Conservation (phyloP, 2,113 vertebrate genomes). For the Rhinichthys klamathensis region DNA sequence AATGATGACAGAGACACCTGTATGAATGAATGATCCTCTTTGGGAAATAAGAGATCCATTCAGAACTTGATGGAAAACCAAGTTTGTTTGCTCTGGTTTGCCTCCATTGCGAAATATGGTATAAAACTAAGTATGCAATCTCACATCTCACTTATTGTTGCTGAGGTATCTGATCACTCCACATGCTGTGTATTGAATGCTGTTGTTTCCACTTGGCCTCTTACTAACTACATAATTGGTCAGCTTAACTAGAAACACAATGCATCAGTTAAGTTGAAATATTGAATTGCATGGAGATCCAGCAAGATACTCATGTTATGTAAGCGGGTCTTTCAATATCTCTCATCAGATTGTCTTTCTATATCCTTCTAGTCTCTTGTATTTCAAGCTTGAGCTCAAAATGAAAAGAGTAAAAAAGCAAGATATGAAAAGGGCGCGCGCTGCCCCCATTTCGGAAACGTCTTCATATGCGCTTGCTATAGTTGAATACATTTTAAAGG, state of each 20-base stretch:
- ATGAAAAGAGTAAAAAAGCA: background rate
- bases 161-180: background rate
- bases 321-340: background rate
- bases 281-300: background rate
- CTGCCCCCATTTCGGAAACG: background rate
- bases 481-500: slow-evolving; percentile 3
- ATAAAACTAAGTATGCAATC: background rate
- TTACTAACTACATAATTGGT: background rate
- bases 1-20: slow-evolving; percentile 12
- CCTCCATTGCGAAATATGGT: slow-evolving; percentile 8
- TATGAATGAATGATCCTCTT: slow-evolving; percentile 18
- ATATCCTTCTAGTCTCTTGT: background rate
- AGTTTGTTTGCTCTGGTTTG: background rate
- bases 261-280: background rate
- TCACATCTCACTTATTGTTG: background rate
- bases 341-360: background rate
- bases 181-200: background rate
- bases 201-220: background rate
- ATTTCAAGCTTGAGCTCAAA: background rate
- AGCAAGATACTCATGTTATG: background rate
- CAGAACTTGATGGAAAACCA: background rate
- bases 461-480: background rate
- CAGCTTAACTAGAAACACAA: background rate
- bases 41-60: background rate
- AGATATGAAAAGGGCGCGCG: background rate